Base-by-base conservation (phyloP, 1,140 invertebrate species). In the Eurosta solidaginis region DNA sequence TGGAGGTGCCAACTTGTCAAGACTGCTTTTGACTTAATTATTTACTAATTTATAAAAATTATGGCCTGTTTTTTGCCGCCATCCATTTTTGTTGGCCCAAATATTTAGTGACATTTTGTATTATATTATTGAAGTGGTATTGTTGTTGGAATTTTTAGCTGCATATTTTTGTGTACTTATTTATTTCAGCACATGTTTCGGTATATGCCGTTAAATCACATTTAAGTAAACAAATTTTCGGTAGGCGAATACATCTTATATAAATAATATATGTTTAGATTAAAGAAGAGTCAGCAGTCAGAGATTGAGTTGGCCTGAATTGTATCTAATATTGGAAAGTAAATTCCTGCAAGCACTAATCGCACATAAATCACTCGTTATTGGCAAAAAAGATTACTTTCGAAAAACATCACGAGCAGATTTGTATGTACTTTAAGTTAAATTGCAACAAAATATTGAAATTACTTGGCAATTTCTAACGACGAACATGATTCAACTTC, bases 321-420 rank as follows among this genome's bases (percentile, higher is more conserved):
- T n/a, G n/a, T n/a, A n/a, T n/a, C n/a, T 68, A 20, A 68, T 20
- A 5, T n/a, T 40, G 59, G 6, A 68, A 33, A 22, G 12, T 17
- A 36, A 33, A 33, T 1, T n/a, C 27, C 27, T n/a, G 33, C 29
- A 59, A 68, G n/a, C n/a, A n/a, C n/a, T n/a, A n/a, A n/a, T n/a
- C n/a, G n/a, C n/a, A n/a, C n/a, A 68, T 68, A 68, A n/a, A 68
- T 68, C 59, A 68, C 52, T 59, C 14, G n/a, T n/a, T n/a, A 33
- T 59, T 27, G 4, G 54, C 14, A 2, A 1, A 17, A 36, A 33
- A 3, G n/a, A n/a, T n/a, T n/a, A n/a, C n/a, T n/a, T n/a, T n/a
- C n/a, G n/a, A n/a, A n/a, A n/a, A n/a, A n/a, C n/a, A n/a, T n/a
- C n/a, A n/a, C n/a, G n/a, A n/a, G n/a, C n/a, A n/a, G n/a, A n/a